Evolutionary conservation across 2,888 invertebrate species (phyloP).

Genomic region (Muschampia plurimacula): DNA sequence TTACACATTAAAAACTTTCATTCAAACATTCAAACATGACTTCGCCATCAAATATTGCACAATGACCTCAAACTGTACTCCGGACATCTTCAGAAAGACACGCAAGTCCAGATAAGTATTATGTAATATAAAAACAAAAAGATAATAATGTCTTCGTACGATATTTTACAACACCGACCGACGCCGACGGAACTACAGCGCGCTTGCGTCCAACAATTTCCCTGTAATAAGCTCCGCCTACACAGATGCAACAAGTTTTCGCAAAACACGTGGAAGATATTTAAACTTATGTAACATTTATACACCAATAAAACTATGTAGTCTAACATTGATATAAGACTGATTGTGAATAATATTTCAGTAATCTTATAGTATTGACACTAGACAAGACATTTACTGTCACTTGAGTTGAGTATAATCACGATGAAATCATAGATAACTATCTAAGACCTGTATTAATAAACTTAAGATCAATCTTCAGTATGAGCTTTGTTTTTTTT

Average conservation of each 20-base stretch:
- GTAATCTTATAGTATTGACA: no score
- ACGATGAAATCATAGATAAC: no score
- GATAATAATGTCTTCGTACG: slow-evolving; percentile 17
- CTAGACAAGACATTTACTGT: no score
- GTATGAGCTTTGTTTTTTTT: no score
- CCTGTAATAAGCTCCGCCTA: slow-evolving; percentile 65
- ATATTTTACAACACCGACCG: slow-evolving; percentile 21
- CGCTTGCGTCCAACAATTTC: slow-evolving; percentile 60
- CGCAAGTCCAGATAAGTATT: slow-evolving; percentile 45
- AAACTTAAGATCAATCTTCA: no score
- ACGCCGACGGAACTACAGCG: slow-evolving; percentile 37
- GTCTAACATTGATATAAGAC: no score
- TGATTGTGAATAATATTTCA: no score
- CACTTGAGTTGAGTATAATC: no score
- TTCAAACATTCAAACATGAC: slow-evolving; percentile 22
- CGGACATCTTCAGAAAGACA: slow-evolving; percentile 27
- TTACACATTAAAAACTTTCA: slow-evolving; percentile 24
- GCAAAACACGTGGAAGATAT: not conserved
- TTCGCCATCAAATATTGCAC: slow-evolving; percentile 26
- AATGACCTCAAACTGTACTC: slow-evolving; percentile 23
- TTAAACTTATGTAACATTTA: not conserved
- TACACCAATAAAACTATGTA: no score
- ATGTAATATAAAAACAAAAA: slow-evolving; percentile 29
- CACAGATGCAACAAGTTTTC: slow-evolving; percentile 66
- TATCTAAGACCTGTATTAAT: no score